Evolutionary conservation across 1,140 invertebrate species (phyloP), one percentile per base, ranked within the genome.

Genomic region (Rhopalosiphum padi): DNA sequence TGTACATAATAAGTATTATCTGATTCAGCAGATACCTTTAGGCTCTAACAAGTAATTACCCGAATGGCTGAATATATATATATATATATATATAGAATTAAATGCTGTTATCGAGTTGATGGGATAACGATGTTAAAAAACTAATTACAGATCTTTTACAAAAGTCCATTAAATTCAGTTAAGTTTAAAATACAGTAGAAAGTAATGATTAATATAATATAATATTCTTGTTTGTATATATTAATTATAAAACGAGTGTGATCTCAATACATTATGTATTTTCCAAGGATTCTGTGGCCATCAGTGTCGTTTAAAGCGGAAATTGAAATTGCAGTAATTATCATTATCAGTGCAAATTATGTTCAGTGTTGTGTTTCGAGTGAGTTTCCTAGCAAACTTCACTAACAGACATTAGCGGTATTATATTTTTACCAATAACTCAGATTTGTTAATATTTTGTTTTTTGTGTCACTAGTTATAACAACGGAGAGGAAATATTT

Each of bases 231-330:
- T 48, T 48, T 48, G 41, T 41, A 11, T 48, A 8, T n/a, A 30
- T 87, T 87, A 21, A 43, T 46, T n/a, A 48, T 30, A 87, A 48
- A 87, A 30, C 8, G 3, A 43, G 15, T 87, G 15, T 87, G 23
- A 22, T 41, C 37, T 23, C 37, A 23, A 37, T 41, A 85, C 41
- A 85, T 41, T 85, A 43, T 30, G n/a, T 15, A 51, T 48, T 88
- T 48, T 88, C n/a, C 86, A 88, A 88, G 86, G 86, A 88, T 88
- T 88, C n/a, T 21, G 86, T 51, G 86, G 7, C 86, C 86, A 88
- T 51, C 86, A 22, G 22, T 22, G 2, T 35, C 37, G 6, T 77
- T 77, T n/a, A 77, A 68, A 68, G 60, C 60, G 25, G 60, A 68
- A 68, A 68, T 68, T 68, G 30, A 68, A 77, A 77, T 77, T 18